Evolutionary conservation across 2,797 vertebrate genomes (phyloP), one percentile per base, ranked within the genome.

Genomic region (Protonibea diacanthus): DNA sequence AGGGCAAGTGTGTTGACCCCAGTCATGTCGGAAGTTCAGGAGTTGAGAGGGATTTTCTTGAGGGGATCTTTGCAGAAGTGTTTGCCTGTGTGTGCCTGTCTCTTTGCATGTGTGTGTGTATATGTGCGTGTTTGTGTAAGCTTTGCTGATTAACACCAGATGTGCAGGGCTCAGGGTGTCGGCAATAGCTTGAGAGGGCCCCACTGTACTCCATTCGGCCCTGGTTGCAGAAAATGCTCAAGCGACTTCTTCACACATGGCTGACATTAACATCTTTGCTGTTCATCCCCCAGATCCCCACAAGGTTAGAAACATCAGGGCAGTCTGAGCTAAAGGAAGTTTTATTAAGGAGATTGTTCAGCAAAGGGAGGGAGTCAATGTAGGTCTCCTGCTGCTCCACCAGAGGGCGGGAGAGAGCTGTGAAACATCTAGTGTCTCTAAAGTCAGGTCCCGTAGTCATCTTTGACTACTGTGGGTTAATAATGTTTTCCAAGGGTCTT

Each of bases 1-100:
- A 91, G 90, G 88, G 86, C 80, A 91, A 82, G 84, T 84, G 91
- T 83, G 88, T 88, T 95, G 94, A 94, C 93, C 89, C 88, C 82
- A 86, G 93, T 94, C 91, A 90, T 94, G 93, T 95, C 94, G 93
- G 94, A 96, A 95, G 95, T 95, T 96, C 94, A 95, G 91, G 81
- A 95, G 95, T 95, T 96, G 94, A 95, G 93, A 92, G 77, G 91
- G 90, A 90, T 91, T 92, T 94, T 94, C 83, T 91, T 82, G 71
- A 78, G 88, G 80, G 78, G 88, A 74, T 88, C 83, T 90, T 88
- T 88, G 87, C 82, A 78, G 66, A 83, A 86, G 92, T 90, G 90
- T 92, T 85, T 88, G 87, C 74, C 83, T 86, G 75, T 83, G 83
- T 89, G 85, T 85, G 83, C 89, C 71, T 89, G 63, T 86, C 51